These are phyloP conservation scores for Spondyliosoma cantharus DNA, from an alignment of 2,797 vertebrate genomes.

Conservation along the genomic window DNA sequence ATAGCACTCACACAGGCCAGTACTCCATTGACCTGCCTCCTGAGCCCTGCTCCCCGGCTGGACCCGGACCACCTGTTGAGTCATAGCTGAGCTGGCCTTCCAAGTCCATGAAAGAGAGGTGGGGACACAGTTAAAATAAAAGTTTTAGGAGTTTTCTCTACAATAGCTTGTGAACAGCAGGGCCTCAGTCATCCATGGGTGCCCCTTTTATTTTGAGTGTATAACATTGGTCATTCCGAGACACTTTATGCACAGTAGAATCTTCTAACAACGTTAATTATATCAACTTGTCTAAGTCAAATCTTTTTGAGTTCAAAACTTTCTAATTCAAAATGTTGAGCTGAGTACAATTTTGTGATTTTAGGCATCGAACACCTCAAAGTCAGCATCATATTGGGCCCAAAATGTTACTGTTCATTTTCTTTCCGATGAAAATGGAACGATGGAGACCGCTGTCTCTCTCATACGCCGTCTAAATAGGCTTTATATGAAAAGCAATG, in stretches of 20 bases:
- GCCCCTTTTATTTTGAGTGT: not conserved
- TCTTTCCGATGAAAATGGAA: too few species aligned
- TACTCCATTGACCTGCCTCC: constrained; percentile 77
- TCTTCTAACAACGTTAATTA: not conserved
- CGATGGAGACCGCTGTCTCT: too few species aligned
- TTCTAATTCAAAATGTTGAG: too few species aligned
- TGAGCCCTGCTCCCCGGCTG: constrained; percentile 53
- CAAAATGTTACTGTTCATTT: too few species aligned
- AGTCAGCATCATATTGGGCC: too few species aligned
- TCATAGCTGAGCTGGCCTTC: constrained; percentile 40
- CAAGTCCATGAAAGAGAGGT: not conserved
- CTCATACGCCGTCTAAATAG: too few species aligned
- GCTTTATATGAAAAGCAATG: too few species aligned
- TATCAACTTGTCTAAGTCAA: not conserved
- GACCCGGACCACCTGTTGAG: constrained; percentile 59
- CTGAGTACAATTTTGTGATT: too few species aligned
- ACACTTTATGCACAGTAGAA: too few species aligned
- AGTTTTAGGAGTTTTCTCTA: too few species aligned
- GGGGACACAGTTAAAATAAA: not conserved
- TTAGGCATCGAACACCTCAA: too few species aligned
- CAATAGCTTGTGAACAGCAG: not conserved
- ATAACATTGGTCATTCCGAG: not conserved
- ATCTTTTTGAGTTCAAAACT: not conserved
- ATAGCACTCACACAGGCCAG: constrained; percentile 83
- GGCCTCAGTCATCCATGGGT: too few species aligned